These are phyloP conservation scores for Brachyopa scutellaris DNA, from an alignment of 2,888 invertebrate genomes.

Conservation along the genomic window DNA sequence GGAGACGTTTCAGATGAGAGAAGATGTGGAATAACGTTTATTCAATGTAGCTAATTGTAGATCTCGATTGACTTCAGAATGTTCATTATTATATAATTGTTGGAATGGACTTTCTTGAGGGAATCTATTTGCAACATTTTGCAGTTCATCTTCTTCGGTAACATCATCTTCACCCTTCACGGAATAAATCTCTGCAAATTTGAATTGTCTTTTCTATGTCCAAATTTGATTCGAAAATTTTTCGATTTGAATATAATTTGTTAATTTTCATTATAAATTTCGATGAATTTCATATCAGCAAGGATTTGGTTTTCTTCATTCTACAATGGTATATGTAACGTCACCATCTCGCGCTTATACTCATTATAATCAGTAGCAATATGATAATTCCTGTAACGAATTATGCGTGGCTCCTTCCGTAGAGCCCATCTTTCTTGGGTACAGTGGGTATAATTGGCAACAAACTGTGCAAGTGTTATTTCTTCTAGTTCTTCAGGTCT, in stretches of 20 bases:
- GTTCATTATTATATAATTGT: conserved; percentile 66
- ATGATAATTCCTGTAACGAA: conserved; percentile 79
- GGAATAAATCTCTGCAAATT: conserved; percentile 69
- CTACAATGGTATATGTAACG: conserved; percentile 78
- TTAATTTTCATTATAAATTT: conserved; percentile 77
- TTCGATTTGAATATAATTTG: conserved; percentile 40
- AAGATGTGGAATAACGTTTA: conserved; percentile 68
- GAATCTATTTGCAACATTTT: conserved; percentile 46
- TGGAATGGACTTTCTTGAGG: conserved; percentile 72
- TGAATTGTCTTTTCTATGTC: conserved; percentile 76
- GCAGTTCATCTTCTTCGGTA: conserved; percentile 12
- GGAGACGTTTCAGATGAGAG: background rate
- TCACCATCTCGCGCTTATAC: conserved; percentile 77
- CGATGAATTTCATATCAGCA: conserved; percentile 76
- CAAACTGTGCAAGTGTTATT: conserved; percentile 79
- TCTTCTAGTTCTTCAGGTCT: conserved; percentile 77
- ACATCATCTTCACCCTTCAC: conserved; percentile 23
- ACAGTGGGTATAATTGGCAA: conserved; percentile 71
- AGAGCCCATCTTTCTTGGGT: conserved; percentile 49
- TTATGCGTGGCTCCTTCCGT: conserved; percentile 75
- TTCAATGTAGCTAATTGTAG: conserved; percentile 71
- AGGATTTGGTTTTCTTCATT: conserved; percentile 79
- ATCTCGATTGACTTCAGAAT: conserved; percentile 72
- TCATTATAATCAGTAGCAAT: conserved; percentile 76
- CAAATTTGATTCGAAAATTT: conserved; percentile 77